Conservation (phyloP, 2,113 vertebrate species). For the Lycaon pictus region DNA sequence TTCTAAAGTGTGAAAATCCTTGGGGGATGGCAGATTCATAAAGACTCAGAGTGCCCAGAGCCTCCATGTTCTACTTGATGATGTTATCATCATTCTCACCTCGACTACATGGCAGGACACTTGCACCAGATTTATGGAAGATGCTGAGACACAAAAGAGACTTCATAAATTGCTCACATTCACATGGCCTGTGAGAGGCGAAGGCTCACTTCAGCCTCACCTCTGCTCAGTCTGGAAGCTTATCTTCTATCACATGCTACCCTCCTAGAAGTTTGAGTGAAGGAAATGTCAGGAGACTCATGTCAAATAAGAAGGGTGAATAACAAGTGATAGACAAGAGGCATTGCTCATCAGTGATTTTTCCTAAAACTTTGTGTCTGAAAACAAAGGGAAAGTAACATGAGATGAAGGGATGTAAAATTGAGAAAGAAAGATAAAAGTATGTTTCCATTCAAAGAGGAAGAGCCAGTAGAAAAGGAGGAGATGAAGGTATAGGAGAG, state of each 20-base stretch:
- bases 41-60: background rate
- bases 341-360: background rate
- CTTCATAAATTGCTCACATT: background rate
- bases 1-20: background rate
- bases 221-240: background rate
- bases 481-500: background rate
- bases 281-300: background rate
- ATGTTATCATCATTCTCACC: background rate
- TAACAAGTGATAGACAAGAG: background rate
- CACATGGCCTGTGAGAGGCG: background rate
- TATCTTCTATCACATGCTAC: background rate
- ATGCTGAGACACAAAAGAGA: background rate
- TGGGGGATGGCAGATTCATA: background rate
- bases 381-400: background rate
- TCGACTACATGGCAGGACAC: background rate
- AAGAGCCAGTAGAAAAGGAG: background rate
- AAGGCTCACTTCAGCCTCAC: background rate
- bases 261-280: background rate
- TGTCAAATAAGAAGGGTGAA: background rate
- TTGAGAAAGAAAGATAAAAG: background rate
- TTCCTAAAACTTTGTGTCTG: background rate
- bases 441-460: background rate
- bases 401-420: background rate
- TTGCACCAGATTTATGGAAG: background rate
- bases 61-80: rapidly evolving